Conservation (phyloP, 1,140 invertebrate species). For the Scaptomyza hsui region DNA sequence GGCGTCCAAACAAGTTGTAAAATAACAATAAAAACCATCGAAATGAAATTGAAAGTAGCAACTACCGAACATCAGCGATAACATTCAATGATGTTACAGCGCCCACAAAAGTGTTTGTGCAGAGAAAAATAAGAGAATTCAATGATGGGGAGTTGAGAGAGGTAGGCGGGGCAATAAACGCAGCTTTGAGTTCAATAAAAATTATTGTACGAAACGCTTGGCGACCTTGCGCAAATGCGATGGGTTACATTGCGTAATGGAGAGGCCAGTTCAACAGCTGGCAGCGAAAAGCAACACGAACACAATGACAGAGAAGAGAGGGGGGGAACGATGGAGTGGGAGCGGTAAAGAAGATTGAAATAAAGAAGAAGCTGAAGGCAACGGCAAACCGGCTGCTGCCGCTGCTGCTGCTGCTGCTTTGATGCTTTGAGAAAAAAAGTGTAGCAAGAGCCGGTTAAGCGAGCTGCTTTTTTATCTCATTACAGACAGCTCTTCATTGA, state of each 20-base stretch:
- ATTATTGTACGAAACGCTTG: slow-evolving; percentile 57
- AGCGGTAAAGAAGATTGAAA: slow-evolving; percentile 7
- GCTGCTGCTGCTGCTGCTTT: neutral
- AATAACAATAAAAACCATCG: slow-evolving; percentile 76
- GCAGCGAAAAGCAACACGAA: slow-evolving; percentile 14
- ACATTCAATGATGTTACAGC: slow-evolving; percentile 18
- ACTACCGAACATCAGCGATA: slow-evolving; percentile 48
- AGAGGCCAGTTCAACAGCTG: slow-evolving; percentile 28
- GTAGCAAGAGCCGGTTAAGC: slow-evolving; percentile 61
- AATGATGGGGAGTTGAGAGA: neutral
- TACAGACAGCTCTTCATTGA: slow-evolving; percentile 6
- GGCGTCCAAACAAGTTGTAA: slow-evolving; percentile 73
- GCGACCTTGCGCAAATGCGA: slow-evolving; percentile 69
- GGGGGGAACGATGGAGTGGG: neutral
- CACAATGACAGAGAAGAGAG: neutral
- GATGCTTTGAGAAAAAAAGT: neutral
- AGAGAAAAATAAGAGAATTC: neutral
- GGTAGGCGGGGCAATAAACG: slow-evolving; percentile 7
- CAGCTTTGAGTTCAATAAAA: slow-evolving; percentile 44
- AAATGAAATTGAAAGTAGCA: slow-evolving; percentile 76
- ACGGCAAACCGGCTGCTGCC: slow-evolving; percentile 58
- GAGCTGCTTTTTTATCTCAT: slow-evolving; percentile 46
- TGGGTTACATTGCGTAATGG: slow-evolving; percentile 72
- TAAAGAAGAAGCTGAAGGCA: slow-evolving; percentile 11
- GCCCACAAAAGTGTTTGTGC: slow-evolving; percentile 16